Percentiles rank a stretch among this genome's conserved stretches.
Conservation (phyloP, 2,888 invertebrate species). For the Glyphotaelius pellucidus region DNA sequence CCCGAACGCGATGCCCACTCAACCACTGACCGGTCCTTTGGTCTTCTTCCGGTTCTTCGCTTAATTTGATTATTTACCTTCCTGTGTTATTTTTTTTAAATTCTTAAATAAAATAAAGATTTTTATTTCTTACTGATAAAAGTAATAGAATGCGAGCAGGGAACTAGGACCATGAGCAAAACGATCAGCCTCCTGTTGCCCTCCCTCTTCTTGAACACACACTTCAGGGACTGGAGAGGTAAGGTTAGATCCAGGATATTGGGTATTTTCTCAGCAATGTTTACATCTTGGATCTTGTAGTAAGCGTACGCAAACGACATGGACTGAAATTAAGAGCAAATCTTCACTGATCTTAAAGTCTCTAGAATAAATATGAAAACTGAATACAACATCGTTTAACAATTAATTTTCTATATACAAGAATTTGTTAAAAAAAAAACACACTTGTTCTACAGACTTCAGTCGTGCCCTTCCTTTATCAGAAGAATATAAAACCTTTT, state of each 20-base stretch:
- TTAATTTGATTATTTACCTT: too few species aligned
- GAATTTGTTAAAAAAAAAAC: too few species aligned
- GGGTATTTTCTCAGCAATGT: conserved; percentile 79
- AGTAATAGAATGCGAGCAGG: conserved; percentile 73
- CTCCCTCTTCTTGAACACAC: conserved; percentile 81
- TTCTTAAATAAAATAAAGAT: not conserved
- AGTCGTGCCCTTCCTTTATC: too few species aligned
- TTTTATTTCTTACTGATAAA: conserved; percentile 70
- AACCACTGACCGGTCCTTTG: too few species aligned
- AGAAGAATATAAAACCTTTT: too few species aligned
- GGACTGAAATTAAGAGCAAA: conserved; percentile 70
- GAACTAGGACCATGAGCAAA: conserved; percentile 81
- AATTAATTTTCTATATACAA: too few species aligned
- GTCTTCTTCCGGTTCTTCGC: too few species aligned
- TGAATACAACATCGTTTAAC: not conserved
- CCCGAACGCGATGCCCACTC: too few species aligned
- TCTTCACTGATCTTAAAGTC: not conserved
- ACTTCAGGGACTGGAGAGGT: conserved; percentile 74
- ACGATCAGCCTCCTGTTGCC: conserved; percentile 81
- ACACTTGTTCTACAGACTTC: too few species aligned
- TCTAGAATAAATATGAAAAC: not conserved
- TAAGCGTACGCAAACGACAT: conserved; percentile 81
- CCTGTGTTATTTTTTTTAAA: not conserved
- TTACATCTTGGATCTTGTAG: conserved; percentile 80
- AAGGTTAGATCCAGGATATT: conserved; percentile 75